A percentile compares a stretch with the other conserved stretches of the same genome.
Evolutionary conservation across 2,888 invertebrate species (phyloP).

Genomic region (Pediacus dermestoides): DNA sequence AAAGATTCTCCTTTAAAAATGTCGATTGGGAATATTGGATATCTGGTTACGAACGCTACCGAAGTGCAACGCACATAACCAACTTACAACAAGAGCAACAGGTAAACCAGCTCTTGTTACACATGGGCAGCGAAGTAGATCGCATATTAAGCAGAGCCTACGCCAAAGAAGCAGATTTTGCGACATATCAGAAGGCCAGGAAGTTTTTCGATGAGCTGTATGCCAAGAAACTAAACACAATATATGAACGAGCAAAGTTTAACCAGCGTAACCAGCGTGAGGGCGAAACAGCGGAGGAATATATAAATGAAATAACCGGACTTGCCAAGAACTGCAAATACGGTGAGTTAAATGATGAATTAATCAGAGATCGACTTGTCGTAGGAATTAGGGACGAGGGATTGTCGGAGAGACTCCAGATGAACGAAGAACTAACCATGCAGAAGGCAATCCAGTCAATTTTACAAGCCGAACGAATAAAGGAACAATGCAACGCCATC

Average conservation of each 20-base stretch:
- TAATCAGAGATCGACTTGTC: conserved; percentile 30
- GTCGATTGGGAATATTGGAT: neutral
- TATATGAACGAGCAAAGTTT: conserved; percentile 3
- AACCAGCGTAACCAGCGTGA: conserved; percentile 5
- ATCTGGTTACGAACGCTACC: conserved; percentile 1
- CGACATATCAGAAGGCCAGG: neutral
- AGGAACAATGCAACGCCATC: too few species aligned
- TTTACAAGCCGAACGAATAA: too few species aligned
- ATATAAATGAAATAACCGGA: conserved; percentile 1
- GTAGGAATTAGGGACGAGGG: conserved; percentile 26
- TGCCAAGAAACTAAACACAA: conserved; percentile 1
- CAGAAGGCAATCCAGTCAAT: too few species aligned
- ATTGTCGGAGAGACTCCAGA: conserved; percentile 24
- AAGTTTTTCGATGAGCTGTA: neutral
- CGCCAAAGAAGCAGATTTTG: neutral
- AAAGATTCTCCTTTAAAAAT: neutral
- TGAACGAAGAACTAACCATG: conserved; percentile 23
- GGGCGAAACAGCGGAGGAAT: conserved; percentile 7
- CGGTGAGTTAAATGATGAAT: conserved; percentile 21
- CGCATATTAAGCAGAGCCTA: neutral
- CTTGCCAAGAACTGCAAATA: conserved; percentile 6
- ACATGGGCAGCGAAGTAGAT: conserved; percentile 3
- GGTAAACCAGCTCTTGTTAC: conserved; percentile 1
- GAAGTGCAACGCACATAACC: neutral
- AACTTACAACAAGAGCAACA: neutral